These are phyloP conservation scores for Meda fulgida DNA, from an alignment of 2,797 vertebrate species.

Conservation along the genomic window DNA sequence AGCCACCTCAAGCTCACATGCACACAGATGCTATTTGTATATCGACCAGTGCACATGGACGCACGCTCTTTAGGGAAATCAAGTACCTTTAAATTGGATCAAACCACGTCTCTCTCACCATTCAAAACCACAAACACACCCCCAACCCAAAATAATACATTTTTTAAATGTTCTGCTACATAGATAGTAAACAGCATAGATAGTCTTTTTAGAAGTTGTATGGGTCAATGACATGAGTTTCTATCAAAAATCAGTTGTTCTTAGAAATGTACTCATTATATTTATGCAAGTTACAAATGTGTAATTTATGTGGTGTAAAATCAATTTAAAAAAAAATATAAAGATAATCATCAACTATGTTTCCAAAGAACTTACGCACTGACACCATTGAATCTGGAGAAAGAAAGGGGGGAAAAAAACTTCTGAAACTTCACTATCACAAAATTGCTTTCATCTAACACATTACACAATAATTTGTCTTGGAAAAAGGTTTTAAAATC, in stretches of 20 bases:
- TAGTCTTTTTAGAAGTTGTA: background rate
- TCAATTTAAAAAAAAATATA: too few species aligned
- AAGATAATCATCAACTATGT: background rate
- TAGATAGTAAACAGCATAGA: background rate
- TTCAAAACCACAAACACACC: conserved; percentile 11
- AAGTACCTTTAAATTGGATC: conserved; percentile 57
- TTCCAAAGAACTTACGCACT: too few species aligned
- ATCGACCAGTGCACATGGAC: conserved; percentile 54
- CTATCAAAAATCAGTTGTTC: background rate
- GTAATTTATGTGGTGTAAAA: background rate
- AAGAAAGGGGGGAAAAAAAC: too few species aligned
- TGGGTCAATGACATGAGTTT: background rate
- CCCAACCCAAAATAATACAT: background rate
- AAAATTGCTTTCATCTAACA: conserved; percentile 3
- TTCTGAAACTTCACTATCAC: background rate
- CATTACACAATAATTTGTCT: background rate
- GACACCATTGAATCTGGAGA: too few species aligned
- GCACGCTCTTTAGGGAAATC: conserved; percentile 56
- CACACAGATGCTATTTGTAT: conserved; percentile 47
- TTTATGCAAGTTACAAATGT: background rate
- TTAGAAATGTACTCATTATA: background rate
- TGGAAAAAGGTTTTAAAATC: too few species aligned
- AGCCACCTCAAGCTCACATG: conserved; percentile 22
- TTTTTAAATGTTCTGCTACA: background rate
- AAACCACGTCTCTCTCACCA: conserved; percentile 20